Conservation (phyloP, 1,140 invertebrate species). For the Dysdera silvatica region DNA sequence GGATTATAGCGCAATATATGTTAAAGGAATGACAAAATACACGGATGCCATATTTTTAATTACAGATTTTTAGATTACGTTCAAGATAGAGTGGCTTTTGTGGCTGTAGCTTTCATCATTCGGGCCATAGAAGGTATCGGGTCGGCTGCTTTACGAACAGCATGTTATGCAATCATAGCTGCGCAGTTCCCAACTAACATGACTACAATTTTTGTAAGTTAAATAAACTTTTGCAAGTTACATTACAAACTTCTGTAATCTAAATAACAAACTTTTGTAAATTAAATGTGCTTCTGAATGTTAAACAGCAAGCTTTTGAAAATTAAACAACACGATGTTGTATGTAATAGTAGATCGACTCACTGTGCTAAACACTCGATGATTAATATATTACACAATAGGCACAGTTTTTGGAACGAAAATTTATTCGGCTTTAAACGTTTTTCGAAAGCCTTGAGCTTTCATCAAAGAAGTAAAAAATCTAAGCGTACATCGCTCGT, state of each 20-base stretch:
- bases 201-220: constrained; percentile 64
- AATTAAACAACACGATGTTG: too few species aligned
- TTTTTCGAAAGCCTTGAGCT: too few species aligned
- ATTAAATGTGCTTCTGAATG: background rate
- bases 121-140: constrained; percentile 82
- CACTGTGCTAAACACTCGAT: too few species aligned
- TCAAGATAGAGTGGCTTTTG: constrained; percentile 70
- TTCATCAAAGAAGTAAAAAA: too few species aligned
- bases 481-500: too few species aligned
- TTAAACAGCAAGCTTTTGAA: background rate
- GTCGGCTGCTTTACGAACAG: constrained; percentile 82
- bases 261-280: background rate
- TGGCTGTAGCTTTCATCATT: constrained; percentile 73
- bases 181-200: constrained; percentile 84
- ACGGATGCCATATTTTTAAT: constrained; percentile 19
- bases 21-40: too few species aligned
- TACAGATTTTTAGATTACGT: constrained; percentile 67
- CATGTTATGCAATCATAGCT: constrained; percentile 87
- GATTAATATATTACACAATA: too few species aligned
- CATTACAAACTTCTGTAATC: background rate
- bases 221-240: background rate
- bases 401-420: too few species aligned
- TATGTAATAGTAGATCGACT: too few species aligned
- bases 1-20: too few species aligned
- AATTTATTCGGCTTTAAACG: too few species aligned